These are phyloP conservation scores for Leptocoma aspasia DNA, from an alignment of 2,113 vertebrate species.

Conservation along the genomic window DNA sequence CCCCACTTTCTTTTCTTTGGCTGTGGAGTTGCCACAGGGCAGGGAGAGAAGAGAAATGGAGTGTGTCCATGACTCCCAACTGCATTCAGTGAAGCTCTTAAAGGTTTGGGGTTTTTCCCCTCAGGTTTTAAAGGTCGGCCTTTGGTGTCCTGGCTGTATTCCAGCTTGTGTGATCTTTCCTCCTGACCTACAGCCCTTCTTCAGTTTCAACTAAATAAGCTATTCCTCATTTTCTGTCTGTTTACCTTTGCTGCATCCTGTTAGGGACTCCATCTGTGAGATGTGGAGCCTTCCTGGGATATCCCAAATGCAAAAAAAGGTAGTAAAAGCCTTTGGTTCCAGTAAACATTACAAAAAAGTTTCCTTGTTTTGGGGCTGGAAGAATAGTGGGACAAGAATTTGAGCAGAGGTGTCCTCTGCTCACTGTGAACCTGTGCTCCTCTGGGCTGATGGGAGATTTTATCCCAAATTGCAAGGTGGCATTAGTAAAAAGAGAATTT, in stretches of 20 bases:
- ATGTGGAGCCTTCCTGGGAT: neutral
- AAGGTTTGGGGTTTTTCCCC: neutral
- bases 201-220: conserved; percentile 18
- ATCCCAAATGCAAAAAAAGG: neutral
- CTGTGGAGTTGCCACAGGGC: neutral
- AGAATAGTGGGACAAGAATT: neutral
- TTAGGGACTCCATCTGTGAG: neutral
- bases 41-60: neutral
- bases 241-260: conserved; percentile 29
- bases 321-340: neutral
- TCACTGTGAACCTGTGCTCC: neutral
- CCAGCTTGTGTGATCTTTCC: neutral
- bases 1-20: neutral
- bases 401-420: neutral
- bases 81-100: neutral
- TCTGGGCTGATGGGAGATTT: neutral
- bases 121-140: neutral
- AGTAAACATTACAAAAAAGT: neutral
- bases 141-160: neutral
- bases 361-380: neutral
- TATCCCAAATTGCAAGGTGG: neutral
- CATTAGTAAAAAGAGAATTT: neutral
- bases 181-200: neutral
- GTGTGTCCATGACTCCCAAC: neutral
- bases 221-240: neutral